Evolutionary conservation across 2,113 vertebrate species (phyloP).

Genomic region (Synodontis membranacea): DNA sequence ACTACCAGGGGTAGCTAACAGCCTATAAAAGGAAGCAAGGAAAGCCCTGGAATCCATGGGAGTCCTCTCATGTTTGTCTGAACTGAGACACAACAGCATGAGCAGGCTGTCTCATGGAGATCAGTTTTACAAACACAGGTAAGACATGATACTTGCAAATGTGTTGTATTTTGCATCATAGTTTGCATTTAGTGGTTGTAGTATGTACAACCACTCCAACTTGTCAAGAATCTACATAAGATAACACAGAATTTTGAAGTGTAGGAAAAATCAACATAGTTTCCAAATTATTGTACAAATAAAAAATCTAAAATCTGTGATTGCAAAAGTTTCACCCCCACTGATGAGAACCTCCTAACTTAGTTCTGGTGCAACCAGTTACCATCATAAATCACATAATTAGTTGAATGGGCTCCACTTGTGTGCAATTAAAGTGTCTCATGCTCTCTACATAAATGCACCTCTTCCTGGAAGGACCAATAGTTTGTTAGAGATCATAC

Average conservation of each 20-base stretch:
- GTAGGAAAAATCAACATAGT: not conserved
- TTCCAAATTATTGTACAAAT: not conserved
- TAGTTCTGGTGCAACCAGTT: not conserved
- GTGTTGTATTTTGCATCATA: not conserved
- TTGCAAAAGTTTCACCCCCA: not conserved
- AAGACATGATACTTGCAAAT: not conserved
- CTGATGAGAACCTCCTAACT: not conserved
- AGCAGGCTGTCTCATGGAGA: not conserved
- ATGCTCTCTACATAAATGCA: not conserved
- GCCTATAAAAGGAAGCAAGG: conserved; percentile 72
- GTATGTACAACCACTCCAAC: not conserved
- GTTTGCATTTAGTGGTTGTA: not conserved
- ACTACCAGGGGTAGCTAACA: conserved; percentile 43
- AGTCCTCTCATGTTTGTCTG: conserved; percentile 59
- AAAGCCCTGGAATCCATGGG: conserved; percentile 48
- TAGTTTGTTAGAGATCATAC: not conserved
- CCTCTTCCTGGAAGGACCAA: not conserved
- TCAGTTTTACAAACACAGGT: not conserved
- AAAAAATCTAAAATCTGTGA: not conserved
- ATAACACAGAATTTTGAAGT: not conserved
- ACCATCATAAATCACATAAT: not conserved
- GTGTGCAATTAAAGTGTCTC: not conserved
- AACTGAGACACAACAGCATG: conserved; percentile 56
- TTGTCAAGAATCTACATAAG: not conserved
- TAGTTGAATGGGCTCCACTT: not conserved